phyloP scores from a whole-genome alignment of 1,140 invertebrate genomes.

The Drosophila willistoni region DNA sequence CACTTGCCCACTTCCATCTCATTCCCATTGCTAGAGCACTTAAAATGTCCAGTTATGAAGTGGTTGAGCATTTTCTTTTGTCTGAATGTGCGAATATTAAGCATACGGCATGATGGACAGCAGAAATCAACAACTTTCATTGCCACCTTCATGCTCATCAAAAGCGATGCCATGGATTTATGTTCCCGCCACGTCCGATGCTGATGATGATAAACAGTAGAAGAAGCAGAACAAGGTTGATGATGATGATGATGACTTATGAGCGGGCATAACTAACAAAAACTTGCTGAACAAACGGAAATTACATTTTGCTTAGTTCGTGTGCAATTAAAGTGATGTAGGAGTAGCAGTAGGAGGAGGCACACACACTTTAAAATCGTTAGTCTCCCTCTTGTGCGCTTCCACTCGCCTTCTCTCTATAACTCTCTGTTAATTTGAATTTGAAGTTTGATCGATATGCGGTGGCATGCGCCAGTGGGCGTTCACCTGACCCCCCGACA shows the following conservation, averaged over 20 bases:
- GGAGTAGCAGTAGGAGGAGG: not conserved
- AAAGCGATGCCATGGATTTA: conserved; percentile 31
- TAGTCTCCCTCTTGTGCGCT: not conserved
- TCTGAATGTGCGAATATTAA: conserved; percentile 59
- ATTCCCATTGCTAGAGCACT: conserved; percentile 57
- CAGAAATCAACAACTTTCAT: conserved; percentile 26
- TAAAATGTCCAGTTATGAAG: conserved; percentile 54
- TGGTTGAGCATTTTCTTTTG: conserved; percentile 42
- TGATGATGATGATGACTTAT: conserved; percentile 63
- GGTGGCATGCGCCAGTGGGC: conserved; percentile 37
- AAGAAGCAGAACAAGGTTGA: conserved; percentile 24
- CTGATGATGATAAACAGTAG: conserved; percentile 33
- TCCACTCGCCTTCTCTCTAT: not conserved
- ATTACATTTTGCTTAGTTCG: conserved; percentile 71
- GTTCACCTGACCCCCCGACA: conserved; percentile 18
- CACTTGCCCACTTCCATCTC: conserved; percentile 33
- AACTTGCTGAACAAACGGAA: conserved; percentile 56
- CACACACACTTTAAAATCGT: conserved; percentile 72
- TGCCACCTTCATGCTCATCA: conserved; percentile 36
- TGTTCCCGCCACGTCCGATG: conserved; percentile 1
- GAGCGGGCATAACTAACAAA: conserved; percentile 37
- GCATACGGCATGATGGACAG: conserved; percentile 60
- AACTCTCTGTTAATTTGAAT: conserved; percentile 59
- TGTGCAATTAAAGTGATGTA: conserved; percentile 64
- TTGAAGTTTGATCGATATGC: conserved; percentile 83